phyloP scores from a whole-genome alignment of 2,888 invertebrate species.

The Volucella bombylans region DNA sequence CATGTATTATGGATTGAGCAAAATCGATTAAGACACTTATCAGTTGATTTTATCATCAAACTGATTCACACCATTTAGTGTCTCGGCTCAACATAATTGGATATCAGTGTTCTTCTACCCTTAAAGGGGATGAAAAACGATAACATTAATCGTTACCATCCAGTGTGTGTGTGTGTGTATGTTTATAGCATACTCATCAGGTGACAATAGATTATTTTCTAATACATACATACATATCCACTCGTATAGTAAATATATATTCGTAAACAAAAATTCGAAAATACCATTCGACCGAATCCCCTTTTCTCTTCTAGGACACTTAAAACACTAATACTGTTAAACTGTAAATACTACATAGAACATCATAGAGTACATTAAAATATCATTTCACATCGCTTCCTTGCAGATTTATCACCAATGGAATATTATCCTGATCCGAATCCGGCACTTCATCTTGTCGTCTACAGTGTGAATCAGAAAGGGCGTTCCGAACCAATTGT shows the following conservation, averaged over 20 bases:
- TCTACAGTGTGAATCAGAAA: constrained; percentile 92
- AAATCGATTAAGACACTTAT: constrained; percentile 58
- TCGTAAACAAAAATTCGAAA: constrained; percentile 8
- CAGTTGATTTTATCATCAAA: constrained; percentile 36
- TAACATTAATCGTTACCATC: constrained; percentile 37
- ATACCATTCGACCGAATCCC: constrained; percentile 24
- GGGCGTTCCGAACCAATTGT: constrained; percentile 91
- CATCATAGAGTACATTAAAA: constrained; percentile 48
- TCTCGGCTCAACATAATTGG: constrained; percentile 11
- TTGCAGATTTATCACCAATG: constrained; percentile 81
- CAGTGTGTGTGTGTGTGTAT: constrained; percentile 18
- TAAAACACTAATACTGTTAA: not conserved
- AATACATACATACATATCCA: no score
- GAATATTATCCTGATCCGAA: constrained; percentile 82
- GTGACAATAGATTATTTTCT: constrained; percentile 16
- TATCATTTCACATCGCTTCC: constrained; percentile 49
- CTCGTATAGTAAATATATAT: not conserved
- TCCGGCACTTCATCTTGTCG: constrained; percentile 88
- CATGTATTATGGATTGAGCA: constrained; percentile 10
- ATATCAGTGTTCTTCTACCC: not conserved
- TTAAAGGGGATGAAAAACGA: constrained; percentile 13
- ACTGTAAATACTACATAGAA: constrained; percentile 8
- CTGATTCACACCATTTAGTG: constrained; percentile 19
- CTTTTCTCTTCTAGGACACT: not conserved
- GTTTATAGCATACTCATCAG: constrained; percentile 23